phyloP scores from a whole-genome alignment of 2,888 invertebrate genomes.

The Linnaemya tessellans region DNA sequence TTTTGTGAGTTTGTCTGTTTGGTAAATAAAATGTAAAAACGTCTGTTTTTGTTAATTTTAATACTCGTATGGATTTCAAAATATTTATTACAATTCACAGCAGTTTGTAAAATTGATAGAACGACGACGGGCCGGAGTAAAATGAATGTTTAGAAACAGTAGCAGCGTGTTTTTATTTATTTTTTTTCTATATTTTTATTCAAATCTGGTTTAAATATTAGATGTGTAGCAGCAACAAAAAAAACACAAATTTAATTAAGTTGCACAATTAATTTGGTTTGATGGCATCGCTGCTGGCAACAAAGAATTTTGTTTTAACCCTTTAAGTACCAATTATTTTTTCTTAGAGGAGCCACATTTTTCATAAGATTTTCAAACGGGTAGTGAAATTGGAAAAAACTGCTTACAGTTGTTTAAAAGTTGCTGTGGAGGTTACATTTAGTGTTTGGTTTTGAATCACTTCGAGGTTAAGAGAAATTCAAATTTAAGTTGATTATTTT shows the following conservation, averaged over 20 bases:
- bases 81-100: slow-evolving; percentile 23
- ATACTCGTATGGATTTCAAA: slow-evolving; percentile 45
- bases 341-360: too few relatives aligned
- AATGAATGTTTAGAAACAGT: slow-evolving; percentile 34
- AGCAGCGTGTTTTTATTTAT: not conserved
- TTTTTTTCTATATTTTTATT: not conserved
- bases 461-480: too few relatives aligned
- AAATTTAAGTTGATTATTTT: too few relatives aligned
- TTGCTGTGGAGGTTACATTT: too few relatives aligned
- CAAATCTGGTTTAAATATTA: slow-evolving; percentile 18
- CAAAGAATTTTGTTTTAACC: not conserved
- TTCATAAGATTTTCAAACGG: too few relatives aligned
- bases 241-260: not conserved
- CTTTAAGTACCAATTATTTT: not conserved
- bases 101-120: slow-evolving; percentile 16
- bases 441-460: too few relatives aligned
- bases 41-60: not conserved
- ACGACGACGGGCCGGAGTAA: not conserved
- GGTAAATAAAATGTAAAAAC: slow-evolving; percentile 41
- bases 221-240: not conserved
- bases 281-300: not conserved
- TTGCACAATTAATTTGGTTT: slow-evolving; percentile 5
- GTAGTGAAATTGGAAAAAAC: too few relatives aligned
- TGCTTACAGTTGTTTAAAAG: too few relatives aligned
- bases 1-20: too few relatives aligned